Percentiles rank a stretch among this genome's conserved stretches.
Conservation (phyloP, 2,113 vertebrate species). For the Lanius ludovicianus region DNA sequence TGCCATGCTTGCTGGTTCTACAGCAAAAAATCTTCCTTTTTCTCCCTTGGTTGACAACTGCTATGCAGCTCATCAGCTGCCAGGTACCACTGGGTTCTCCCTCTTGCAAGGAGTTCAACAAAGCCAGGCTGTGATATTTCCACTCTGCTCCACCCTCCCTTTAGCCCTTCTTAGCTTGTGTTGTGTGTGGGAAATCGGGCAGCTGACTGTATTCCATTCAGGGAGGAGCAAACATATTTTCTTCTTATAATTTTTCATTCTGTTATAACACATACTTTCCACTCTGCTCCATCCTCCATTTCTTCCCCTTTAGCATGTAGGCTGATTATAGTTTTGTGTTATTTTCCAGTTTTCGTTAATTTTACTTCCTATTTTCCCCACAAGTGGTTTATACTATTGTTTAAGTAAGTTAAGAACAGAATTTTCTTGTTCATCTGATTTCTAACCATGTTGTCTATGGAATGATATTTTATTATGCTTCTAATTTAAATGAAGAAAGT, state of each 20-base stretch:
- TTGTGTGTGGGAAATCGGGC: neutral
- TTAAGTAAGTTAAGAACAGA: neutral
- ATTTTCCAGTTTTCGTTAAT: neutral
- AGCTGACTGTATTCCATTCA: neutral
- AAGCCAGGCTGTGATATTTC: neutral
- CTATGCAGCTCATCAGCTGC: neutral
- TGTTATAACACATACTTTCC: neutral
- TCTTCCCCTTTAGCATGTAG: neutral
- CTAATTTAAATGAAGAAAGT: neutral
- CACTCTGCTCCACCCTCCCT: neutral
- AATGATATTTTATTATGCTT: neutral
- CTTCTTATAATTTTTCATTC: neutral
- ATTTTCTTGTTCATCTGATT: neutral
- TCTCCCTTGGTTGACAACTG: neutral
- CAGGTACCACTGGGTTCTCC: rapidly evolving
- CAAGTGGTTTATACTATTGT: neutral
- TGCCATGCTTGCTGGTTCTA: neutral
- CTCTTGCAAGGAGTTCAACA: neutral
- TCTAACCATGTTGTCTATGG: neutral
- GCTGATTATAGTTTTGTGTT: neutral
- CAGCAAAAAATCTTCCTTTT: neutral
- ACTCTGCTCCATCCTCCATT: rapidly evolving
- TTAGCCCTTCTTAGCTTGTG: neutral
- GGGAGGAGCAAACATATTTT: neutral
- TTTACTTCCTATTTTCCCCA: neutral